phyloP scores from a whole-genome alignment of 2,888 invertebrate genomes.

The Bellardia bayeri region DNA sequence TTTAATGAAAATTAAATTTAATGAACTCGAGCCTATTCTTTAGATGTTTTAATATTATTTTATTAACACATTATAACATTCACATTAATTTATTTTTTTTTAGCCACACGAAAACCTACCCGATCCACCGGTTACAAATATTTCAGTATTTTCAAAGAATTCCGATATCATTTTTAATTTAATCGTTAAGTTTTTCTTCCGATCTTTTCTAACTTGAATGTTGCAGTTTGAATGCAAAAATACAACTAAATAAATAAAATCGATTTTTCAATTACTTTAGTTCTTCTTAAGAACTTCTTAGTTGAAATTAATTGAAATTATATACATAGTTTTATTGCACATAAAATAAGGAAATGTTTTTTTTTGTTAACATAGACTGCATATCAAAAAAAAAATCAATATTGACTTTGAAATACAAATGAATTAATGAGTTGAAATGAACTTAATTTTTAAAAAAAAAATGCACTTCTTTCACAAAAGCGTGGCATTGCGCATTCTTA shows the following conservation, averaged over 20 bases:
- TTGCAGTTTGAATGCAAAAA: constrained; percentile 4
- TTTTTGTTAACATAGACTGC: too few relatives aligned
- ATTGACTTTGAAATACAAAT: neutral
- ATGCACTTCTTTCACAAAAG: too few relatives aligned
- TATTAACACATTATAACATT: too few relatives aligned
- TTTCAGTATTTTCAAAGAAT: constrained; percentile 88
- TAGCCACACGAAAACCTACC: constrained; percentile 79
- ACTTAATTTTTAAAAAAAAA: too few relatives aligned
- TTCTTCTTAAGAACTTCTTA: neutral
- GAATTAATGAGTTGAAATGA: too few relatives aligned
- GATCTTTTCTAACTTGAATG: too few relatives aligned
- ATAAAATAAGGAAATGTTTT: too few relatives aligned
- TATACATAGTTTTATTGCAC: neutral
- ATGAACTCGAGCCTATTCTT: too few relatives aligned
- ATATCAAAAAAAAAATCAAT: neutral
- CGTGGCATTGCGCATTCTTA: too few relatives aligned
- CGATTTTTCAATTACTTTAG: neutral
- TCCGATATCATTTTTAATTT: constrained; percentile 79
- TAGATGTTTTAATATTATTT: too few relatives aligned
- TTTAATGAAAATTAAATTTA: too few relatives aligned
- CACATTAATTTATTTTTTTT: neutral
- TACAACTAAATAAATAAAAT: neutral
- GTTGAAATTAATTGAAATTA: neutral
- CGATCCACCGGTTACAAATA: constrained; percentile 93
- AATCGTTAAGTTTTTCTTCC: neutral